Base-by-base conservation (phyloP, 2,113 vertebrate species). In the Pardalotus punctatus region DNA sequence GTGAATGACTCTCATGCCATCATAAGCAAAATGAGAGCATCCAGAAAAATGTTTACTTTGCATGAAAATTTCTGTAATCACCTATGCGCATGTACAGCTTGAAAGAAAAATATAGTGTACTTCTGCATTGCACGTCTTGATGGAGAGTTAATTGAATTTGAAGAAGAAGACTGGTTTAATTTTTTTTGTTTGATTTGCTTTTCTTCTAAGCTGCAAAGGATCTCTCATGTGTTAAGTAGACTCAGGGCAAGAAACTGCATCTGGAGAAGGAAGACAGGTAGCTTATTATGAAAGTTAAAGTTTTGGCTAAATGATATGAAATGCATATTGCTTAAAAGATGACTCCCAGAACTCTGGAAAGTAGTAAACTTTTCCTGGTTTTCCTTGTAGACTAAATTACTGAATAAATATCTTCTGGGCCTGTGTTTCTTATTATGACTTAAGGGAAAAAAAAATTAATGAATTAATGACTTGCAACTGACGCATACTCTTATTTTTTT, bases 211-310 rank as follows among this genome's bases (percentile, higher is more conserved):
- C 66, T 74, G 35, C 12, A 57, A 38, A 64, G 13, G 8, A 51
- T 33, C 4, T 10, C 7, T 51, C 7, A 31, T 42, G 3, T 61
- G 23, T 73, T 84, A 70, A 31, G 20, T 19, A 85, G 28, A 35
- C 48, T 60, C 4, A 20, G 27, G 19, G 21, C 9, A 78, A 66
- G 42, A 78, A 80, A 60, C 7, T 77, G 19, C 42, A 45, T 66
- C 65, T 43, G 31, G 31, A 87, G 35, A 56, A 60, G 19, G 23
- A 79, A 62, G n/a, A 1, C 0, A 0, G 2, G 17, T 48, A 42
- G 27, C 31, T 64, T 72, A 14, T 24, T 57, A 43, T 6, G 25
- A 10, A 78, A 35, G 38, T 43, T 64, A 33, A 82, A 65, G 10
- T 28, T 79, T 72, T 83, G 45, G 28, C 47, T 86, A 45, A 70